Conservation (phyloP, 1,140 invertebrate genomes). For the Drosophila pseudoananassae region DNA sequence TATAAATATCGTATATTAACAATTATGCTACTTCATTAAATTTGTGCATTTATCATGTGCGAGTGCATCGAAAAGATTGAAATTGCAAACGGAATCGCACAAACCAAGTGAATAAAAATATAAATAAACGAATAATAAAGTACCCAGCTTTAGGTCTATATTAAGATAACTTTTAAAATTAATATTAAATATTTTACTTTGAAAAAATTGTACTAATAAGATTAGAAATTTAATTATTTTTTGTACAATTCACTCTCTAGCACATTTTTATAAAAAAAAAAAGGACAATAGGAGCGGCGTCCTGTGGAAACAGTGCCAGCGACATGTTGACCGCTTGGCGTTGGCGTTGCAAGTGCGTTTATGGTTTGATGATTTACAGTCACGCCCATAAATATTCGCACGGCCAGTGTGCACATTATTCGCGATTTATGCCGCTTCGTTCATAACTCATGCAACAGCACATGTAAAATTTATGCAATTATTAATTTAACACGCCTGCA, state of each 20-base stretch:
- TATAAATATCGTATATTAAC: slow-evolving; percentile 55
- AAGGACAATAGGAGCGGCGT: slow-evolving; percentile 27
- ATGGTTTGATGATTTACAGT: slow-evolving; percentile 84
- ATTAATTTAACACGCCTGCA: slow-evolving; percentile 78
- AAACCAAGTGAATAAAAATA: slow-evolving; percentile 34
- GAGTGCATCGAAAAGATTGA: slow-evolving; percentile 42
- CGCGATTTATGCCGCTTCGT: slow-evolving; percentile 82
- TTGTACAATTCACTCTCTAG: no score
- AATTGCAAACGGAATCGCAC: slow-evolving; percentile 50
- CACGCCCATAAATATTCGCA: slow-evolving; percentile 80
- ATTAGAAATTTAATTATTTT: neutral
- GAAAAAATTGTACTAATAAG: no score
- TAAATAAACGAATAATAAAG: neutral
- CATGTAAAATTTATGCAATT: slow-evolving; percentile 84
- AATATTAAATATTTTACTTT: no score
- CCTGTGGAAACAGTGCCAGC: slow-evolving; percentile 20
- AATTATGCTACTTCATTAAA: slow-evolving; percentile 74
- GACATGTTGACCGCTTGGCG: slow-evolving; percentile 45
- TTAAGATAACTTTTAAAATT: no score
- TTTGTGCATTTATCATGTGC: slow-evolving; percentile 57
- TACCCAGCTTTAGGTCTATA: neutral
- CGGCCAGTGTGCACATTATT: slow-evolving; percentile 83
- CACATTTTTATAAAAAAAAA: slow-evolving; percentile 4
- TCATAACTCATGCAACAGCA: slow-evolving; percentile 83
- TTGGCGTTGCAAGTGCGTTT: slow-evolving; percentile 70